Percentiles rank a stretch among this genome's conserved stretches.
These are phyloP conservation scores for Vulpes lagopus DNA, from an alignment of 2,113 vertebrate genomes.

Conservation along the genomic window DNA sequence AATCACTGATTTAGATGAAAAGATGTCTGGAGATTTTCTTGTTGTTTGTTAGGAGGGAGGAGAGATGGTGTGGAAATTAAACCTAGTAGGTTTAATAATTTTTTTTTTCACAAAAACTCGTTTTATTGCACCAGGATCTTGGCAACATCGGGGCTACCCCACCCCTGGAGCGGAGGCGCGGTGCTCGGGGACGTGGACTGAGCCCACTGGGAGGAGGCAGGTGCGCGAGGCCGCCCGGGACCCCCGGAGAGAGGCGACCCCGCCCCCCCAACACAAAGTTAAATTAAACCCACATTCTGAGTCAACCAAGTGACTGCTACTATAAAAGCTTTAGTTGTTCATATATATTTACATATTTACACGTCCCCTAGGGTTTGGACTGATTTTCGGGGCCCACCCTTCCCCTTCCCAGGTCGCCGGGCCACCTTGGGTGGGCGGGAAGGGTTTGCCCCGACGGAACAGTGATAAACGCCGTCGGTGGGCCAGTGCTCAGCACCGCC, in stretches of 20 bases:
- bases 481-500: background rate
- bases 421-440: background rate
- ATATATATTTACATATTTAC: background rate
- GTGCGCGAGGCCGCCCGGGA: background rate
- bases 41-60: background rate
- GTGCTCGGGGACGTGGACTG: background rate
- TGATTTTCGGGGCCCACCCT: background rate
- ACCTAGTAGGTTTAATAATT: too few species aligned
- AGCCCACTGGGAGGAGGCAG: background rate
- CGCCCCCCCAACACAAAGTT: background rate
- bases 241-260: background rate
- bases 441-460: accelerated
- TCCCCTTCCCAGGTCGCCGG: background rate
- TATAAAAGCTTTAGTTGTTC: background rate
- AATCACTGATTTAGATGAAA: background rate
- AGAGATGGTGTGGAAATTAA: background rate
- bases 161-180: background rate
- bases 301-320: background rate
- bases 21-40: background rate
- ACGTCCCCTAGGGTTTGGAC: background rate
- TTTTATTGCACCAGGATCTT: conserved; percentile 82
- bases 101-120: conserved; percentile 39
- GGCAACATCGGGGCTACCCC: conserved; percentile 45
- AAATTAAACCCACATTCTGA: background rate
- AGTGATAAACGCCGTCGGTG: accelerated